Evolutionary conservation across 2,113 vertebrate genomes (phyloP).

Genomic region (Rhinolophus sinicus): DNA sequence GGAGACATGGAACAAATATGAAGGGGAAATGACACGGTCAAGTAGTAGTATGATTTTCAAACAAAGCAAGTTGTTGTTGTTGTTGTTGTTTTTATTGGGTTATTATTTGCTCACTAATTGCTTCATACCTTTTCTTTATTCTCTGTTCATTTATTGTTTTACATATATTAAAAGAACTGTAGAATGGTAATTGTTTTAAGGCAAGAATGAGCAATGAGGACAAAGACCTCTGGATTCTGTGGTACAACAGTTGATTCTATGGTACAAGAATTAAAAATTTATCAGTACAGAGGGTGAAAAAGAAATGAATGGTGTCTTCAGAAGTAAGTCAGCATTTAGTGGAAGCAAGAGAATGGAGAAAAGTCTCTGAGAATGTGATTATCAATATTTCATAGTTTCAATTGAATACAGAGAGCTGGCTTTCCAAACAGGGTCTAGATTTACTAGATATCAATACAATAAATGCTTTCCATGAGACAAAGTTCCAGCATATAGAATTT

Average conservation of each 20-base stretch:
- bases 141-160: not conserved
- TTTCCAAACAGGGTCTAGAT: not conserved
- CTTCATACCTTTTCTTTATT: not conserved
- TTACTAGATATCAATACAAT: not conserved
- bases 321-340: not conserved
- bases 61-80: fast-evolving
- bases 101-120: not conserved
- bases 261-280: not conserved
- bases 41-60: not conserved
- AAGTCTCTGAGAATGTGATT: not conserved
- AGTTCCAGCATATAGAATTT: not conserved
- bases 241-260: not conserved
- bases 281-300: not conserved
- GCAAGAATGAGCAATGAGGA: not conserved
- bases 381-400: not conserved
- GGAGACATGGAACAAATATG: not conserved
- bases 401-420: not conserved
- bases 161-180: not conserved
- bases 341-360: not conserved
- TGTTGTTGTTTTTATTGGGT: not conserved
- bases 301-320: not conserved
- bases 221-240: not conserved
- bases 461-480: not conserved
- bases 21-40: not conserved
- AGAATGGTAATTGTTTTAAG: not conserved